A percentile compares a stretch with the other conserved stretches of the same genome.
Evolutionary conservation across 2,797 vertebrate species (phyloP).

Genomic region (Rhodeus uyekii): DNA sequence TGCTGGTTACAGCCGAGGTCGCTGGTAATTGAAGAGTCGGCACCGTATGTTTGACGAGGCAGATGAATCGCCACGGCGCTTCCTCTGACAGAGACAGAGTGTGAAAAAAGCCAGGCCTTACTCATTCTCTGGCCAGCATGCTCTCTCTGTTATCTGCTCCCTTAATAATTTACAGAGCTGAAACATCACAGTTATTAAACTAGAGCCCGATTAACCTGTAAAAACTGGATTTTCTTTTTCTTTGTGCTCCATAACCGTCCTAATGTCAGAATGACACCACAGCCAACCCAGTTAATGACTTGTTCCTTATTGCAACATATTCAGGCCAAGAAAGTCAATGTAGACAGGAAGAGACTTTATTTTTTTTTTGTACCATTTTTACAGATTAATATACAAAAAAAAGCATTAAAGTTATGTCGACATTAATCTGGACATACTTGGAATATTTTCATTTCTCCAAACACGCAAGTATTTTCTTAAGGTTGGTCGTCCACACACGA

Average conservation of each 20-base stretch:
- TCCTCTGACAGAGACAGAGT: conserved; percentile 36
- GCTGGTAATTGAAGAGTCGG: conserved; percentile 52
- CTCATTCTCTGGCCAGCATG: not conserved
- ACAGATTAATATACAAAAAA: not conserved
- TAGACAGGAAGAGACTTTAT: not conserved
- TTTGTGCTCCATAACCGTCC: not conserved
- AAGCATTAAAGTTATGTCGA: not conserved
- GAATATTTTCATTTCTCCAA: not conserved
- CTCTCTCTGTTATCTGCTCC: not conserved
- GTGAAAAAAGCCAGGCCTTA: conserved; percentile 17
- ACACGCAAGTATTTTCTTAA: not conserved
- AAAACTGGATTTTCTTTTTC: conserved; percentile 22
- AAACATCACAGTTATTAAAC: conserved; percentile 44
- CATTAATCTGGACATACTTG: not conserved
- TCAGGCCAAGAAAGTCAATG: not conserved
- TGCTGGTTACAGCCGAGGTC: conserved; percentile 39
- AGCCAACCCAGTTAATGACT: not conserved
- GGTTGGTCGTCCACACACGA: not conserved
- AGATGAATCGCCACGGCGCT: conserved; percentile 41
- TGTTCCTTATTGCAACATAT: not conserved
- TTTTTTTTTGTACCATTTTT: not conserved
- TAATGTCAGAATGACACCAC: not conserved
- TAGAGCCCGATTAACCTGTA: conserved; percentile 37
- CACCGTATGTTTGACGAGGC: conserved; percentile 37
- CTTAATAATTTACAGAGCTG: conserved; percentile 48